A percentile compares a stretch with the other conserved stretches of the same genome.
phyloP scores from a whole-genome alignment of 2,113 vertebrate genomes.

The Leucopsar rothschildi region DNA sequence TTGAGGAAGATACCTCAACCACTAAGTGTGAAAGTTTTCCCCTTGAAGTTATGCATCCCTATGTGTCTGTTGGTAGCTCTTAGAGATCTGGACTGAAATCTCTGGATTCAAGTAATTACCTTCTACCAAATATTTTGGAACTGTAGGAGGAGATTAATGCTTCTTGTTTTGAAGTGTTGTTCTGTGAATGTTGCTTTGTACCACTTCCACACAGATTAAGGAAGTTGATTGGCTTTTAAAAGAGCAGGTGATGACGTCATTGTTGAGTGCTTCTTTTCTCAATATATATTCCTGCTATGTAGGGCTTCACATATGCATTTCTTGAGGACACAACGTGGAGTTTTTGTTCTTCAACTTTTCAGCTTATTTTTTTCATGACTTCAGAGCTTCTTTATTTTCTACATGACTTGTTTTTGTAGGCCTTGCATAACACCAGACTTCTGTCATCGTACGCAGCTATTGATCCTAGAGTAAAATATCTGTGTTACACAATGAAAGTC shows the following conservation, averaged over 20 bases:
- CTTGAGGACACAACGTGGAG: neutral
- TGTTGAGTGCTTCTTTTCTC: neutral
- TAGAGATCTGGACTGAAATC: neutral
- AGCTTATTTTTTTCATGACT: neutral
- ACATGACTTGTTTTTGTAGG: constrained; percentile 67
- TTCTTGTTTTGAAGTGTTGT: neutral
- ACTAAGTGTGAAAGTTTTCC: neutral
- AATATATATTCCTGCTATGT: neutral
- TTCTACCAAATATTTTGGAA: neutral
- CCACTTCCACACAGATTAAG: neutral
- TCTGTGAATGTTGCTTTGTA: neutral
- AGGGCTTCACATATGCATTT: neutral
- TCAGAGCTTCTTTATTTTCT: neutral
- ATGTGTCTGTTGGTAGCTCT: neutral
- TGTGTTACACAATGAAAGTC: constrained; percentile 96
- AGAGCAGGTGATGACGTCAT: neutral
- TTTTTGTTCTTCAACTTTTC: neutral
- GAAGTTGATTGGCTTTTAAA: neutral
- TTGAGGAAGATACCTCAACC: neutral
- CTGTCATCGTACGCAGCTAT: constrained; percentile 87
- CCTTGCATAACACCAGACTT: constrained; percentile 90
- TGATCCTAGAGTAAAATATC: constrained; percentile 87
- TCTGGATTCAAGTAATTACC: neutral
- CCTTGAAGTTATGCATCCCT: neutral
- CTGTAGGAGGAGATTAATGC: neutral